These are phyloP conservation scores for Prionailurus viverrinus DNA, from an alignment of 2,113 vertebrate species.

Conservation along the genomic window DNA sequence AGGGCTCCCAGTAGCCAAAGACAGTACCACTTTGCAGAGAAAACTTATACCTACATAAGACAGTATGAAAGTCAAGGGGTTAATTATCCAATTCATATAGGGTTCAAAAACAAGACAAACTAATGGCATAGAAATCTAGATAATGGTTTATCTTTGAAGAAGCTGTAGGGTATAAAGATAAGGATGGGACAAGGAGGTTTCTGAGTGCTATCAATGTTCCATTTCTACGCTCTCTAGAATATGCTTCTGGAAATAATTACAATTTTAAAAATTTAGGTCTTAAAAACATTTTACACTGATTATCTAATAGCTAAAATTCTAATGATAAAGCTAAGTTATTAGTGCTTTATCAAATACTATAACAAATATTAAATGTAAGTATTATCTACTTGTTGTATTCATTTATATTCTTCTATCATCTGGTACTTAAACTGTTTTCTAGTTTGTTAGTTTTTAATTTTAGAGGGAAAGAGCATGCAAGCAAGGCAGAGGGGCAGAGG, in stretches of 20 bases:
- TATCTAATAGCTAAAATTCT: background rate
- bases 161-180: background rate
- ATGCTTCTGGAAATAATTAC: background rate
- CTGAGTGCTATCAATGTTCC: background rate
- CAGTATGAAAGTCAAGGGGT: conserved; percentile 7
- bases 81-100: background rate
- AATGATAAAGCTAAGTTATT: background rate
- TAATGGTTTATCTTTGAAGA: background rate
- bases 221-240: background rate
- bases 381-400: background rate
- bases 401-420: background rate
- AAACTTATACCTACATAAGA: conserved; percentile 6
- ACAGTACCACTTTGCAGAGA: background rate
- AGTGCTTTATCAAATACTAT: background rate
- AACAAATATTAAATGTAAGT: background rate
- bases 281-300: background rate
- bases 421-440: background rate
- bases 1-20: background rate
- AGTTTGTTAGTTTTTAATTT: too few relatives aligned
- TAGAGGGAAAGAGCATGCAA: too few relatives aligned
- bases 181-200: background rate
- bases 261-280: background rate
- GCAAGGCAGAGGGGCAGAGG: too few relatives aligned
- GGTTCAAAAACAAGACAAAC: background rate
- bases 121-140: background rate